A percentile compares a stretch with the other conserved stretches of the same genome.
phyloP scores from a whole-genome alignment of 2,113 vertebrate genomes.

The Shinisaurus crocodilurus region DNA sequence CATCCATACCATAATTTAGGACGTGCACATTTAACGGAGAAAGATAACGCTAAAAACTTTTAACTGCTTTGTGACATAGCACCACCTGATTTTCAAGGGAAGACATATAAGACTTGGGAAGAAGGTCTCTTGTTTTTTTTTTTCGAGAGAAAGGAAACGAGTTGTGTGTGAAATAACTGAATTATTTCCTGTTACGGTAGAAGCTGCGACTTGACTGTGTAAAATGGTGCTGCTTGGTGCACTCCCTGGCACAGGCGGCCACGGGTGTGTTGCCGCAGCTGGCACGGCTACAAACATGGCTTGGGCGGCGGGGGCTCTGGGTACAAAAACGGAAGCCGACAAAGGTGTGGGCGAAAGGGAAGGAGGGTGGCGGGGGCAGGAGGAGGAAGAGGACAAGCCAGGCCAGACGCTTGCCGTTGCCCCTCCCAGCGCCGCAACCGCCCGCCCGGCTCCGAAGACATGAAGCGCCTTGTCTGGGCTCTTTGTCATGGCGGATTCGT shows the following conservation, averaged over 20 bases:
- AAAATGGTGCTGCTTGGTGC: conserved; percentile 51
- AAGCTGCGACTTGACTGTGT: conserved; percentile 25
- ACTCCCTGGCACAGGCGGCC: conserved; percentile 42
- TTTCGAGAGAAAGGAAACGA: neutral
- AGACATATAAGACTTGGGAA: neutral
- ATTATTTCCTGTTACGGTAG: neutral
- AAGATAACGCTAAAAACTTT: rapidly evolving
- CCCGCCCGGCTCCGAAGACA: conserved; percentile 50
- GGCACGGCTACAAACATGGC: neutral
- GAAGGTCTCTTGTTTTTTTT: neutral
- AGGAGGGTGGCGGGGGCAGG: neutral
- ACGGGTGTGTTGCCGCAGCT: conserved; percentile 22
- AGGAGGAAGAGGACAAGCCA: neutral
- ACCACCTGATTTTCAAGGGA: neutral
- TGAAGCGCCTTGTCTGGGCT: conserved; percentile 60
- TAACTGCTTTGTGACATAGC: too few species aligned
- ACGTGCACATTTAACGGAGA: rapidly evolving
- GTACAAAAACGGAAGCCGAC: neutral
- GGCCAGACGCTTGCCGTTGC: conserved; percentile 5
- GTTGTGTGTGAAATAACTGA: neutral
- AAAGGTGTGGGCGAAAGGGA: neutral
- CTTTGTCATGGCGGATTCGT: conserved; percentile 77
- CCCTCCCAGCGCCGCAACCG: conserved; percentile 25
- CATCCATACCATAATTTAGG: neutral
- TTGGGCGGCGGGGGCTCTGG: neutral